Conservation (phyloP, 37 sponge, comb jelly and placozoan genomes). For the Bolinopsis microptera region DNA sequence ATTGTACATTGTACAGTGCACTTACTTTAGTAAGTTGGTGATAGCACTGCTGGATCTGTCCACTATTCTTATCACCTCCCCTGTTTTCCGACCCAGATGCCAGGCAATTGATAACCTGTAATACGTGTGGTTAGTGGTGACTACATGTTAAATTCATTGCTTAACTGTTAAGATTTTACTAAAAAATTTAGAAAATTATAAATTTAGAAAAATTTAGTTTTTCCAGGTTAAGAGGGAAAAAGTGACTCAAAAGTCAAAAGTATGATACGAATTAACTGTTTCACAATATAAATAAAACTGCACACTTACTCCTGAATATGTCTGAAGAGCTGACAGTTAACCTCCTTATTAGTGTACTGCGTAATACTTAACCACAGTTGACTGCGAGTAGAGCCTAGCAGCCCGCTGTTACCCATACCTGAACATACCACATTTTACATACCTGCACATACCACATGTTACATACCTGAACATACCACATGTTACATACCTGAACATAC, state of each 20-base stretch:
- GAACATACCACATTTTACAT: neutral
- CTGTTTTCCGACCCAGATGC: conserved; percentile 96
- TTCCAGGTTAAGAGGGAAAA: too few species aligned
- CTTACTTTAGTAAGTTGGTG: conserved; percentile 79
- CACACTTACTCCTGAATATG: conserved; percentile 87
- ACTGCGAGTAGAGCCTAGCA: conserved; percentile 76
- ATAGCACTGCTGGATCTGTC: conserved; percentile 90
- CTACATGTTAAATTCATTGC: neutral
- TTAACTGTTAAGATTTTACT: neutral
- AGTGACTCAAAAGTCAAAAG: too few species aligned
- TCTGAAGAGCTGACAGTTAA: conserved; percentile 78
- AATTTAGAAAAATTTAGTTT: too few species aligned
- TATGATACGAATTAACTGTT: too few species aligned
- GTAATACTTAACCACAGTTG: conserved; percentile 91
- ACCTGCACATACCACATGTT: neutral
- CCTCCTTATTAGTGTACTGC: conserved; percentile 84
- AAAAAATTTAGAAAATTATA: too few species aligned
- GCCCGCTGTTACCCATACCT: conserved; percentile 78
- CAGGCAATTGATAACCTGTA: conserved; percentile 84
- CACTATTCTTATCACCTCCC: conserved; percentile 91
- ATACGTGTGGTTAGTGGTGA: neutral
- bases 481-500: neutral
- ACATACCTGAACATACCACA: neutral
- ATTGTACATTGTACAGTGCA: too few species aligned
- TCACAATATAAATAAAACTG: too few species aligned